A percentile compares a stretch with the other conserved stretches of the same genome.
Evolutionary conservation across 1,140 invertebrate genomes (phyloP).

Genomic region (Drosophila varians): DNA sequence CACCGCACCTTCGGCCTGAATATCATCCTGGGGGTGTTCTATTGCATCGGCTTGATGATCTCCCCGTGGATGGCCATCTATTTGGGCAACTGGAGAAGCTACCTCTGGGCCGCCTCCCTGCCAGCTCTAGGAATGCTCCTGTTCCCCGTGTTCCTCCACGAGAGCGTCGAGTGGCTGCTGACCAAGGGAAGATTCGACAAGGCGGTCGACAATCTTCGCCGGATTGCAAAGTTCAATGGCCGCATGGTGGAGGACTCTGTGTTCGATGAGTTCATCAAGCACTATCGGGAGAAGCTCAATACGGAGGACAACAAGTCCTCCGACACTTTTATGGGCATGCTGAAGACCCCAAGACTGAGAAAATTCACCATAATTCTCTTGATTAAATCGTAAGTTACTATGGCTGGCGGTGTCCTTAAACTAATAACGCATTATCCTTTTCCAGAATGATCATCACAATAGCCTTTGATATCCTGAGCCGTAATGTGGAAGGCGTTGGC

Average conservation of each 20-base stretch:
- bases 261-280: slow-evolving; percentile 81
- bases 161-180: slow-evolving; percentile 87
- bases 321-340: slow-evolving; percentile 84
- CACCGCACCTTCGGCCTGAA: slow-evolving; percentile 86
- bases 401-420: no score
- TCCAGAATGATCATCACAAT: slow-evolving; percentile 86
- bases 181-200: slow-evolving; percentile 85
- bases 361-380: slow-evolving; percentile 85
- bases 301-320: slow-evolving; percentile 37
- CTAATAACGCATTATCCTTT: background rate
- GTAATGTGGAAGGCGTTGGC: slow-evolving; percentile 86
- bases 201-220: slow-evolving; percentile 84
- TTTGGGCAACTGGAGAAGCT: slow-evolving; percentile 85
- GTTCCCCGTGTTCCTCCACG: slow-evolving; percentile 85
- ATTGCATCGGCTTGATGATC: slow-evolving; percentile 84
- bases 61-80: slow-evolving; percentile 86
- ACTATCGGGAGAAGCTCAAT: slow-evolving; percentile 61
- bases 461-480: slow-evolving; percentile 86
- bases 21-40: slow-evolving; percentile 85
- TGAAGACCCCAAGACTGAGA: slow-evolving; percentile 85
- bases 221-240: slow-evolving; percentile 85
- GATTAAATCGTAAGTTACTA: slow-evolving; percentile 85
- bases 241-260: slow-evolving; percentile 83
- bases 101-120: slow-evolving; percentile 84
- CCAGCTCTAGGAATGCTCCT: slow-evolving; percentile 84